A percentile compares a stretch with the other conserved stretches of the same genome.
Evolutionary conservation across 2,888 invertebrate species (phyloP).

Genomic region (Phengaris arion): DNA sequence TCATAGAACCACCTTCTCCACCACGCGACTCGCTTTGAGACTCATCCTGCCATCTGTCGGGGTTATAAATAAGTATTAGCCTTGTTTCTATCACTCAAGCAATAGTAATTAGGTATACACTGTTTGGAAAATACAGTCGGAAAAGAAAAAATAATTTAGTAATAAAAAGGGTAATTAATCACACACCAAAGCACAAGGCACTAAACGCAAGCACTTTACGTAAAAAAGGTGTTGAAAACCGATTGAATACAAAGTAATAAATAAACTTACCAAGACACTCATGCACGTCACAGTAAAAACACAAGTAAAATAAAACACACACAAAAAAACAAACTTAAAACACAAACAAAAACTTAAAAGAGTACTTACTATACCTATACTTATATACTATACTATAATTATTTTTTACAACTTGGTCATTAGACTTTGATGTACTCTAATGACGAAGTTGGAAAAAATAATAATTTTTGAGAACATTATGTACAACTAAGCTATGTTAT

Average conservation of each 20-base stretch:
- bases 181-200: too few relatives aligned
- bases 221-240: too few relatives aligned
- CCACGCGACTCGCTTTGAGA: conserved; percentile 68
- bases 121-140: background rate
- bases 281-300: conserved; percentile 13
- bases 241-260: background rate
- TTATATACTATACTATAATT: too few relatives aligned
- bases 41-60: conserved; percentile 71
- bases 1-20: conserved; percentile 65
- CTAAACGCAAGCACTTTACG: too few relatives aligned
- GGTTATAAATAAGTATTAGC: conserved; percentile 33
- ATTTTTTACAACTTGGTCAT: too few relatives aligned
- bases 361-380: background rate
- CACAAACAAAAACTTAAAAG: conserved; percentile 30
- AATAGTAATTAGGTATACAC: too few relatives aligned
- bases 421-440: too few relatives aligned
- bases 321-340: conserved; percentile 14
- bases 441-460: background rate
- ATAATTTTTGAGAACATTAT: too few relatives aligned
- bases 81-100: too few relatives aligned
- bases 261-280: conserved; percentile 16
- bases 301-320: conserved; percentile 32
- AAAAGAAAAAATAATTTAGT: too few relatives aligned
- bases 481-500: too few relatives aligned
- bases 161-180: too few relatives aligned